Evolutionary conservation across 2,797 vertebrate genomes (phyloP), one percentile per base, ranked within the genome.

Genomic region (Lateolabrax maculatus): DNA sequence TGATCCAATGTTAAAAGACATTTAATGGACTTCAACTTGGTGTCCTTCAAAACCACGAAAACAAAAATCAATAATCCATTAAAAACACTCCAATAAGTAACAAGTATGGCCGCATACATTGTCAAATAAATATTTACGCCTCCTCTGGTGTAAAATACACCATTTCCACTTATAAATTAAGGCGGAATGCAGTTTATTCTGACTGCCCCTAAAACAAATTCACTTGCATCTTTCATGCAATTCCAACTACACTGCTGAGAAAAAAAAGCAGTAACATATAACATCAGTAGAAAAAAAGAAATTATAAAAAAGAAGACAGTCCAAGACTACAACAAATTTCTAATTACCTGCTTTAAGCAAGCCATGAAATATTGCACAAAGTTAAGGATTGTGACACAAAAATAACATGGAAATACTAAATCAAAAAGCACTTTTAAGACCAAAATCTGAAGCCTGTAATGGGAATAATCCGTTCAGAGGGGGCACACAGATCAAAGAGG

Each of bases 1-100:
- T 95, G 96, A 96, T 96, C 95, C 94, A 94, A 96, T 92, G 95
- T 97, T 96, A 97, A 95, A 96, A 92, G 89, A 92, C 90, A 97
- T 95, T 95, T 96, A 95, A 95, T 93, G 95, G 94, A 96, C 95
- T 95, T 95, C 92, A 93, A 94, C 93, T 95, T 94, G 95, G 95
- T 96, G 96, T 96, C 95, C 93, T 96, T 95, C 93, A 90, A 96
- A 96, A 95, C 91, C 95, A 95, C 96, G 94, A 90, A 93, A 94
- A 95, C 92, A 96, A 94, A 95, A 94, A 49, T 56, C 43, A 53
- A 88, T 62, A 34, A 34, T 62, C 74, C 69, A 88, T 86, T 84
- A 95, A 95, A 96, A 97, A 96, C 95, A 95, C 94, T 95, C 48
- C 78, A 96, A 94, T 95, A 95, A 94, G 94, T 92, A 95, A 96